Base-by-base conservation (phyloP, 2,797 vertebrate species). In the Coregonus ussuriensis region DNA sequence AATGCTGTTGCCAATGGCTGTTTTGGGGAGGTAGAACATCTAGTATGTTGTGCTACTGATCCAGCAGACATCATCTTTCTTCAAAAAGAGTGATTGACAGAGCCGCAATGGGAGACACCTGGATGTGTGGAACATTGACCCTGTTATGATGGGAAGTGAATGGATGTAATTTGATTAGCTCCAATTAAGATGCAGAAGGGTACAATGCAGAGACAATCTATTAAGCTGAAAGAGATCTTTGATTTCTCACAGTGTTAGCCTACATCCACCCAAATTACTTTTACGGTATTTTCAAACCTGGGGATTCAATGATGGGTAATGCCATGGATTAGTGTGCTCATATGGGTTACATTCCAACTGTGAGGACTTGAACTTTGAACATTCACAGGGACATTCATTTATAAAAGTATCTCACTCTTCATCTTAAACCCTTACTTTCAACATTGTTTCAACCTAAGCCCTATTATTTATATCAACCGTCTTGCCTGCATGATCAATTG, bases 1-100 rank as follows among this genome's bases (percentile, higher is more conserved):
- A 31, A 18, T 14, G 53, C 72, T 73, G 77, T 84, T 72, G 41
- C 41, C 7, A 9, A 41, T 41, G 41, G 41, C 35, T 68, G 54
- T 21, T 21, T 56, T 47, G 67, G 51, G 11, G 11, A 9, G 47
- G 66, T 21, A 52, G 63, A 51, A 4, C 74, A 62, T 31, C 31
- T 62, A 16, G 1, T 33, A 41, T 41, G 41, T 9, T 41, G 31
- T 47, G 68, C 9, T 31, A 59, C 5, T 16, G 54, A 59, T 74
- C 33, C 54, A n/a, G 54, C 0, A 41, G 54, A 74, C 65, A 25
- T 69, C 41, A 9, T 41, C 41, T 41, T 41, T 41, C 41, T 9
- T 41, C 41, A 41, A 41, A 41, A 41, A 41, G 41, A 41, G 41
- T 0, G 41, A 41, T 9, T 41, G 41, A 41, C 31, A 33, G 31